A percentile compares a stretch with the other conserved stretches of the same genome.
phyloP scores from a whole-genome alignment of 2,888 invertebrate genomes.

The Achlya flavicornis region DNA sequence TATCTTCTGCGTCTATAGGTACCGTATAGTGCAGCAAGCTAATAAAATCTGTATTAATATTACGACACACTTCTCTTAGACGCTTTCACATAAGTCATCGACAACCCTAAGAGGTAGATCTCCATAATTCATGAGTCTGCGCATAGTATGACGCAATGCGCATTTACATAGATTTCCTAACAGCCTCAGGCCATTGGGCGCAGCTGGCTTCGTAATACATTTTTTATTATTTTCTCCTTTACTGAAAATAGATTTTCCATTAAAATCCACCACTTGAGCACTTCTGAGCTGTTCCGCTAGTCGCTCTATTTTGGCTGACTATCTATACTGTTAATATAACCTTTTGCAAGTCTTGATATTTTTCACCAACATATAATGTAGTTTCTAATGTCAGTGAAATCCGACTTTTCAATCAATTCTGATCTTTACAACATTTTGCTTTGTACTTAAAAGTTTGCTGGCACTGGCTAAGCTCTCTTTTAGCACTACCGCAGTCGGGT shows the following conservation, averaged over 20 bases:
- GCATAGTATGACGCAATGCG: conserved; percentile 68
- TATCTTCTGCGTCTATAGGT: no score
- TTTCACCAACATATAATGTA: neutral
- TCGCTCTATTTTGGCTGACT: conserved; percentile 2
- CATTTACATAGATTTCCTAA: conserved; percentile 71
- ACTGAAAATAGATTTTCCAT: conserved; percentile 50
- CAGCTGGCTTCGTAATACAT: conserved; percentile 69
- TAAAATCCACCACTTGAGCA: conserved; percentile 22
- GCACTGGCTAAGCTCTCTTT: no score
- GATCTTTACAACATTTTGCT: no score
- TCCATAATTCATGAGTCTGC: conserved; percentile 72
- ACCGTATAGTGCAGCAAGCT: neutral
- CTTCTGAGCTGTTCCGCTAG: conserved; percentile 4
- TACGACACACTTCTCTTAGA: neutral
- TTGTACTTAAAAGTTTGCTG: no score
- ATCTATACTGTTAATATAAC: neutral
- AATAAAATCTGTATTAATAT: neutral
- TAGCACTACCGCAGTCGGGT: no score
- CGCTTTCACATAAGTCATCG: neutral
- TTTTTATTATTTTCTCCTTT: conserved; percentile 59
- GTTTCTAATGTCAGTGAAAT: no score
- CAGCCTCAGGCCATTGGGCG: conserved; percentile 48
- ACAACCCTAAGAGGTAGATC: conserved; percentile 30
- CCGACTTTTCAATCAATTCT: no score
- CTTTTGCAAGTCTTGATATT: neutral